Base-by-base conservation (phyloP, 1,140 invertebrate species). In the Doryteuthis pealeii region DNA sequence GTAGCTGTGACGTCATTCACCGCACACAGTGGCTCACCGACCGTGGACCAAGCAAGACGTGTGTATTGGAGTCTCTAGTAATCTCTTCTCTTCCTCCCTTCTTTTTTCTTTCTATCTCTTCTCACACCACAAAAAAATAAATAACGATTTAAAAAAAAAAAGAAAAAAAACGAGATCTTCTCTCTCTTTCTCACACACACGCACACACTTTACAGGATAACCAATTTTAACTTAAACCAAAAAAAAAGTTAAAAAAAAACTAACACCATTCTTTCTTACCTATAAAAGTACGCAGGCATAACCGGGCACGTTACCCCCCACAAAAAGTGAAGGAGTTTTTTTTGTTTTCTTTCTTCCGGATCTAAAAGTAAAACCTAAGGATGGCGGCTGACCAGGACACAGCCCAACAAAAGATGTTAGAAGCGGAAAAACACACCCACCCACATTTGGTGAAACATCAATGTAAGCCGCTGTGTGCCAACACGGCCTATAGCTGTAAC, bases 401-500 rank as follows among this genome's bases (percentile, higher is more conserved):
- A 22, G 54, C 54, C 54, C 54, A 62, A 6, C 54, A 62, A 18
- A 62, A 62, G 18, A 62, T 62, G 54, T 28, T 62, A 0, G 54
- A 62, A 28, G 54, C 54, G 0, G 54, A 62, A 28, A 62, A 62
- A 62, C 10, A 62, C 54, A 6, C 22, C 26, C 18, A 62, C 54
- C 54, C 54, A 28, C 54, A 62, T 62, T 28, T 62, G 18, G 18
- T 62, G 12, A 62, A 58, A 30, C n/a, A n/a, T 70, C 73, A 73
- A 18, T 45, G 77, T n/a, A 77, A 76, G 35, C 80, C 81, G 4
- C 43, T 81, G 43, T 83, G 81, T 78, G 78, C 80, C 14, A 75
- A 75, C 58, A 80, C 77, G 22, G 66, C 78, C 5, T 83, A 81
- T 68, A 83, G 81, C 65, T 80, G 78, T 72, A 81, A 81, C 72